Evolutionary conservation across 2,797 vertebrate genomes (phyloP), one percentile per base, ranked within the genome.

Genomic region (Microchirus variegatus): DNA sequence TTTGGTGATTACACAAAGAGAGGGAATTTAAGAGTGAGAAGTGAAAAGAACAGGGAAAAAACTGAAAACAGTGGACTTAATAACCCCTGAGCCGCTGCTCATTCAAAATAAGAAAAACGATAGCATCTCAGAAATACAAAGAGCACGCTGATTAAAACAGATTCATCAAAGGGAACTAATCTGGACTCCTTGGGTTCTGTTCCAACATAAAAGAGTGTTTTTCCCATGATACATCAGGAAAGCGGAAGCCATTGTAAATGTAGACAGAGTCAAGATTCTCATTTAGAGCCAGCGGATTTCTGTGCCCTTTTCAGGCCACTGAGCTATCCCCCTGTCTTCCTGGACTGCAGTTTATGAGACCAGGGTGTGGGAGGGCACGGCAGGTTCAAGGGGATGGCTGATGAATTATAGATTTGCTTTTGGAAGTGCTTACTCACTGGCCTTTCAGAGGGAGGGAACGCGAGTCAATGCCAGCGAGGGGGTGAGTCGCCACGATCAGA

Each of bases 371-470:
- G 52, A 63, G 70, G 61, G 54, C 75, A 80, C 10, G n/a, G 51
- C 62, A 78, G 80, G 88, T 91, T 90, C 88, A 91, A 90, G 88
- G 90, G 82, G 86, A 88, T 48, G 54, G 63, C 83, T 83, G 88
- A 90, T 91, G 91, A 91, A 92, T 91, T 91, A 91, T 90, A 91
- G 89, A 92, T 91, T 83, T 82, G 86, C 77, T 80, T 87, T 88
- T 89, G 82, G 82, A 91, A 83, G 87, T 74, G 85, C 87, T 90
- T 89, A 90, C 87, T 88, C 85, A 88, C 85, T 86, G 73, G 83
- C 83, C 82, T 86, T 89, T 87, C 81, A 86, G 85, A 82, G 68
- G 77, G 53, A 77, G 59, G 43, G 55, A 59, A 77, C 67, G 78
- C 77, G 82, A 79, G 78, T 85, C 85, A 79, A 59, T 70, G 83